These are phyloP conservation scores for Branchipolynoe longqiensis DNA, from an alignment of 2,888 invertebrate species.

Conservation along the genomic window DNA sequence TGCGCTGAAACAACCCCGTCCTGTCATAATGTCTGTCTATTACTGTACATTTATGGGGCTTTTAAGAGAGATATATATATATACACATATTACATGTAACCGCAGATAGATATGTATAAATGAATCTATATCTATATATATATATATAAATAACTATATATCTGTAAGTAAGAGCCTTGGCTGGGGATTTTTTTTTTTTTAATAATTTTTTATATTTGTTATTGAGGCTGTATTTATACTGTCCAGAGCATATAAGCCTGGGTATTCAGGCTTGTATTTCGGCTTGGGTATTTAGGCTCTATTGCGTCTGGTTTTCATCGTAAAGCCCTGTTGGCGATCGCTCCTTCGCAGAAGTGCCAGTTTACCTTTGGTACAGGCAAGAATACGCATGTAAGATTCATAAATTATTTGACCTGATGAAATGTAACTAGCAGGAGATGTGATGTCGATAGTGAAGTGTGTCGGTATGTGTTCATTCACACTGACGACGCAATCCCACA, in stretches of 20 bases:
- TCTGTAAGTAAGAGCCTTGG: conserved; percentile 35
- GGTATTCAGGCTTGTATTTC: too few species aligned
- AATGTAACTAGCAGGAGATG: conserved; percentile 25
- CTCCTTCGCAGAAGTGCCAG: not conserved
- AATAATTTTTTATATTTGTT: too few species aligned
- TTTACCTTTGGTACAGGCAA: conserved; percentile 22
- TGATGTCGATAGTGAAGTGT: too few species aligned
- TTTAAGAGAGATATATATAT: too few species aligned
- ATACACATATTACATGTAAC: conserved; percentile 8
- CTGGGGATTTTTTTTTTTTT: too few species aligned
- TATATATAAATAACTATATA: conserved; percentile 8
- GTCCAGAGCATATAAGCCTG: too few species aligned
- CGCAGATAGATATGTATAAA: conserved; percentile 37
- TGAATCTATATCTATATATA: conserved; percentile 12
- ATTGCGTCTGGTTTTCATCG: not conserved
- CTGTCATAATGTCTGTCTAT: not conserved
- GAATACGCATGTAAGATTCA: conserved; percentile 26
- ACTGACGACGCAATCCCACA: too few species aligned
- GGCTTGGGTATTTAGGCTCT: not conserved
- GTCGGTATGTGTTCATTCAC: too few species aligned
- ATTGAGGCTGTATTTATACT: too few species aligned
- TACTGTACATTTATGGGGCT: conserved; percentile 27
- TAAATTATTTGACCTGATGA: conserved; percentile 25
- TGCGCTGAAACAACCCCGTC: conserved; percentile 25
- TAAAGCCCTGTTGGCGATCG: not conserved